A percentile compares a stretch with the other conserved stretches of the same genome.
Evolutionary conservation across 2,113 vertebrate species (phyloP).

Genomic region (Paraplagusia blochii): DNA sequence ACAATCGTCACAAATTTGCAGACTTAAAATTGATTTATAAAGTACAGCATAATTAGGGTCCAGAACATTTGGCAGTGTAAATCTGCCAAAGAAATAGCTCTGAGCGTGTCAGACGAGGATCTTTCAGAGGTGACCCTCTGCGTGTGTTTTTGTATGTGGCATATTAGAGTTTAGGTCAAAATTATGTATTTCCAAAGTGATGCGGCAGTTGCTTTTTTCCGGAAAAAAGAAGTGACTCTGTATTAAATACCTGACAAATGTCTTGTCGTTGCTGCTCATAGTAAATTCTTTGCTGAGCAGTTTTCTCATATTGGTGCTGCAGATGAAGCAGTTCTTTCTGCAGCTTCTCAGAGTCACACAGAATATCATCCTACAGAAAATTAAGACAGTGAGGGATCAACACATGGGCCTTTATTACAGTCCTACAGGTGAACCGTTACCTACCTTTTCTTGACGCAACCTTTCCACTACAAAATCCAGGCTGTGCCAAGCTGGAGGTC

Average conservation of each 20-base stretch:
- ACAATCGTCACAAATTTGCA: too few relatives aligned
- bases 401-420: constrained; percentile 13
- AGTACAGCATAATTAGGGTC: too few relatives aligned
- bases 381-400: constrained; percentile 5
- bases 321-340: constrained; percentile 57
- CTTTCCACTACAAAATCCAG: constrained; percentile 66
- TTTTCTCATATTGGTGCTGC: constrained; percentile 48
- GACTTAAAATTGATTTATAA: too few relatives aligned
- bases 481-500: constrained; percentile 35
- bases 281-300: constrained; percentile 51
- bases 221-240: background rate
- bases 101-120: too few relatives aligned
- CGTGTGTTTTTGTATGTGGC: too few relatives aligned
- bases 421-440: constrained; percentile 4
- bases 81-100: too few relatives aligned
- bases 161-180: too few relatives aligned
- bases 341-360: constrained; percentile 52
- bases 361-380: constrained; percentile 66
- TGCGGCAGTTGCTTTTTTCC: background rate
- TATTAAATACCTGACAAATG: constrained; percentile 63
- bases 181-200: too few relatives aligned
- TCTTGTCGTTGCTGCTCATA: constrained; percentile 57
- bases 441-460: constrained; percentile 70
- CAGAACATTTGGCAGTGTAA: too few relatives aligned
- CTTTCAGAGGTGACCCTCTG: too few relatives aligned